Conservation (phyloP, 1,140 invertebrate species). For the Cheumatopsyche charites region DNA sequence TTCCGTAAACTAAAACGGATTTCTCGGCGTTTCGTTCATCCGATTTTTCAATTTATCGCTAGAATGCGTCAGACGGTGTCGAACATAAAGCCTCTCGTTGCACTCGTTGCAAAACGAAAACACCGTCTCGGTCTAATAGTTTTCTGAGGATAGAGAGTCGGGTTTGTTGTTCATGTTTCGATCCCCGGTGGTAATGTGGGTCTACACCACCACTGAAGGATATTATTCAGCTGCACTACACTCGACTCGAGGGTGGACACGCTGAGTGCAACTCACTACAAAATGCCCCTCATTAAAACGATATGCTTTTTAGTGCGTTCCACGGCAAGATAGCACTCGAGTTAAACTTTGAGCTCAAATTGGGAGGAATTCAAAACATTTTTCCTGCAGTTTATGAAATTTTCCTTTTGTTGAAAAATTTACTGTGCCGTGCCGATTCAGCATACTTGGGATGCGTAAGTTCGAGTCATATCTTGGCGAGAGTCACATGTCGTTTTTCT, state of each 20-base stretch:
- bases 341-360: no score
- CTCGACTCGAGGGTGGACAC: neutral
- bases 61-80: neutral
- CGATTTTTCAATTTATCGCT: slow-evolving; percentile 5
- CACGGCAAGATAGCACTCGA: neutral
- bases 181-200: neutral
- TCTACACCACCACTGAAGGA: neutral
- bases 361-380: no score
- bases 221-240: neutral
- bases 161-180: neutral
- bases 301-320: slow-evolving; percentile 42
- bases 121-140: slow-evolving; percentile 1
- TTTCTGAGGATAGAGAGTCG: neutral
- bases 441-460: no score
- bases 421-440: no score
- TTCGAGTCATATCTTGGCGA: no score
- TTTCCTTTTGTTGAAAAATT: no score
- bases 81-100: neutral
- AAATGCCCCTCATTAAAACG: slow-evolving; percentile 46
- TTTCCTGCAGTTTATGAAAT: no score
- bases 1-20: no score
- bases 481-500: no score
- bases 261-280: slow-evolving; percentile 22
- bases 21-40: neutral
- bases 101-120: neutral